These are phyloP conservation scores for Listronotus bonariensis DNA, from an alignment of 1,140 invertebrate species.

Conservation along the genomic window DNA sequence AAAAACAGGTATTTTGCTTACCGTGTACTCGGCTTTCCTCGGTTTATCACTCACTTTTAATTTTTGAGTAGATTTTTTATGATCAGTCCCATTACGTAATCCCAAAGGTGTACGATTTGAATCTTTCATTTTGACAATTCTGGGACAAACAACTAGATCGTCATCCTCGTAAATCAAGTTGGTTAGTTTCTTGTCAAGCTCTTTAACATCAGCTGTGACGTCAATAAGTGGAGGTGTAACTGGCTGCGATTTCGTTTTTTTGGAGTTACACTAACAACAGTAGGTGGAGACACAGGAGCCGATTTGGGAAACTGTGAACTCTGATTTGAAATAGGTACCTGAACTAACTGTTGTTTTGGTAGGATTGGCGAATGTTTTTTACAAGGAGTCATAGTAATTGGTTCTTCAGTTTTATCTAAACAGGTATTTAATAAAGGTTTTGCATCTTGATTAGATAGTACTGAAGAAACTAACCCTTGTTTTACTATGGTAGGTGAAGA, in stretches of 20 bases:
- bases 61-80: slow-evolving; percentile 34
- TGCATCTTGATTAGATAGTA: too few species aligned
- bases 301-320: slow-evolving; percentile 2
- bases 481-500: neutral
- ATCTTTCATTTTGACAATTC: slow-evolving; percentile 31
- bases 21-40: slow-evolving; percentile 37
- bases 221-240: slow-evolving; percentile 29
- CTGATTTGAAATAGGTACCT: too few species aligned
- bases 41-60: slow-evolving; percentile 53
- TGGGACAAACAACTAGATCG: slow-evolving; percentile 36
- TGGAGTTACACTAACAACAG: slow-evolving; percentile 15
- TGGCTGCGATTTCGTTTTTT: slow-evolving; percentile 33
- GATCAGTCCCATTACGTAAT: slow-evolving; percentile 37
- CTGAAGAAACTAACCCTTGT: too few species aligned
- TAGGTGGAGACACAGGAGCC: slow-evolving; percentile 25
- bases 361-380: too few species aligned
- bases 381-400: neutral
- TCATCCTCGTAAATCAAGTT: slow-evolving; percentile 51
- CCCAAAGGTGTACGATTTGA: slow-evolving; percentile 45
- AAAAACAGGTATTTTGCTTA: slow-evolving; percentile 51
- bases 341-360: neutral
- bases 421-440: neutral
- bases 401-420: neutral
- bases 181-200: slow-evolving; percentile 50
- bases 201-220: slow-evolving; percentile 42